Evolutionary conservation across 2,113 vertebrate species (phyloP).

Genomic region (Mixornis gularis): DNA sequence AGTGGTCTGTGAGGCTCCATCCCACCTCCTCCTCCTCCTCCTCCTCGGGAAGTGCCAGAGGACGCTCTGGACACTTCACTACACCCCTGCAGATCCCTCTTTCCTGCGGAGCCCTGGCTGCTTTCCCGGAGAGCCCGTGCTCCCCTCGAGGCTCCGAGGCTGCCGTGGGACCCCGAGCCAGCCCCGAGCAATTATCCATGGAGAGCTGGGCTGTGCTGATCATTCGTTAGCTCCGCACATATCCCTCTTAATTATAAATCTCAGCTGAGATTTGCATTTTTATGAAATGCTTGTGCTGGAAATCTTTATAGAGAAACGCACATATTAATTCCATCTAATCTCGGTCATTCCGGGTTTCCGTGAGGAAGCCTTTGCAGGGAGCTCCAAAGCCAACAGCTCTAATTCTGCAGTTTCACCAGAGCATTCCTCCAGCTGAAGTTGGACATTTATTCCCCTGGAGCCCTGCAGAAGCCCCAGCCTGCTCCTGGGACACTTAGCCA

Average conservation of each 20-base stretch:
- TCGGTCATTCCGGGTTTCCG: conserved; percentile 58
- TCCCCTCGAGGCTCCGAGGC: not conserved
- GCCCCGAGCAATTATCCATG: not conserved
- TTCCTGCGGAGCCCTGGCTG: rapidly evolving
- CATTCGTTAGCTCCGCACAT: conserved; percentile 37
- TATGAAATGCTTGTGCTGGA: conserved; percentile 66
- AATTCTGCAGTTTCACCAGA: conserved; percentile 29
- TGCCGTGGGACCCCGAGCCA: not conserved
- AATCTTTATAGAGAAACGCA: conserved; percentile 55
- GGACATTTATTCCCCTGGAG: not conserved
- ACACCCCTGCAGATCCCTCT: rapidly evolving
- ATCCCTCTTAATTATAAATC: conserved; percentile 67
- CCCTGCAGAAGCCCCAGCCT: not conserved
- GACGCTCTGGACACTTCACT: rapidly evolving
- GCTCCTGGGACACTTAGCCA: rapidly evolving
- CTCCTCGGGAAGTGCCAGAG: not conserved
- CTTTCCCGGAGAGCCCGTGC: rapidly evolving
- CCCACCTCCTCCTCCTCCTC: not conserved
- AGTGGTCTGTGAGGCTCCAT: rapidly evolving
- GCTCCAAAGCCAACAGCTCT: conserved; percentile 54
- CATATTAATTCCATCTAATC: conserved; percentile 70
- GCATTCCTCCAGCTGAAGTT: conserved; percentile 13
- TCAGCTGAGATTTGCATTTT: conserved; percentile 73
- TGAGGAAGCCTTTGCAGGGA: conserved; percentile 51
- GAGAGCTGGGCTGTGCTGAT: conserved; percentile 4